Base-by-base conservation (phyloP, 2,113 vertebrate genomes). In the Nyctereutes procyonoides region DNA sequence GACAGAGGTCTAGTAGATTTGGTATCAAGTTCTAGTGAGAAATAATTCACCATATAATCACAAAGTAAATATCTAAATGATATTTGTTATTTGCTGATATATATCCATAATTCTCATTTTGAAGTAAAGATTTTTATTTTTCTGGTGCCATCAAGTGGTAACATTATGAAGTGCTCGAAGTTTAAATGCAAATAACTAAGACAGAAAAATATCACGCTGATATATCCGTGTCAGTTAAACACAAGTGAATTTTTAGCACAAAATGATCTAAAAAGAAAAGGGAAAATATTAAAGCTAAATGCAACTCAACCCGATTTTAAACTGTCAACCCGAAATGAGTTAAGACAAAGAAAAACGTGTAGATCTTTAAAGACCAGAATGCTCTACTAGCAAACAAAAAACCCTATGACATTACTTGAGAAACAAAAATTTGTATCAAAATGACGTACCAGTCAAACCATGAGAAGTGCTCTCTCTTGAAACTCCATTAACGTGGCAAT, bases 141-240 rank as follows among this genome's bases (percentile, higher is more conserved):
- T 98, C 96, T 99, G 98, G 97, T 98, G 98, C 99, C 99, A 99
- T 98, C 98, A 97, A 95, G 98, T 99, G 99, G 98, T 87, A 97
- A 89, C 88, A 98, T 63, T 11, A 89, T 26, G 91, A 22, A 98
- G 93, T 96, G 95, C 87, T 76, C 93, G 81, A 58, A 82, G 15
- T 90, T 87, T 86, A 92, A 89, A 81, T 48, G 38, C 55, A 82
- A 86, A 43, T 43, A 89, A 95, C 38, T 96, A 63, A 95, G 65
- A 83, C 28, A 96, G 53, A 88, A 95, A 96, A 79, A 95, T 62
- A 62, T 22, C 85, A 81, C 30, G 67, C 1, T 62, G 8, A 62
- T 60, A 8, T 76, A 88, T 63, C 10, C n/a, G n/a, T 67, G 55
- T 87, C 81, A 90, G 30, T 32, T 90, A 86, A 93, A 91, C 1